phyloP scores from a whole-genome alignment of 2,797 vertebrate species.

The Crenuchus spilurus region DNA sequence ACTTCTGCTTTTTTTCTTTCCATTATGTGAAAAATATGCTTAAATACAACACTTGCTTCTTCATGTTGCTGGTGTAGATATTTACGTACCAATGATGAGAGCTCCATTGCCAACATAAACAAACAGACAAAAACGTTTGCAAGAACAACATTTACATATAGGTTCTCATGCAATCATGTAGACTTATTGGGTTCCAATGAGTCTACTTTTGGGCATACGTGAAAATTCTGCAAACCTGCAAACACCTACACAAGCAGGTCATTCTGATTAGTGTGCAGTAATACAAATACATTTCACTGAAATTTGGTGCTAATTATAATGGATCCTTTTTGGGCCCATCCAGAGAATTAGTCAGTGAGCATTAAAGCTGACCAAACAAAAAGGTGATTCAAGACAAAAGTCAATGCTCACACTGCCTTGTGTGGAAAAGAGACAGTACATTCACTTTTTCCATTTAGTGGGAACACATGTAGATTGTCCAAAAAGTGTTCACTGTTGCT shows the following conservation, averaged over 20 bases:
- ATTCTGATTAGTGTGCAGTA: constrained; percentile 26
- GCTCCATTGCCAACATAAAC: neutral
- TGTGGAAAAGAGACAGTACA: constrained; percentile 37
- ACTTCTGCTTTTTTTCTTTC: constrained; percentile 24
- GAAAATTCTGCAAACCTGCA: constrained; percentile 29
- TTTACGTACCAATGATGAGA: constrained; percentile 23
- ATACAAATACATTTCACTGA: constrained; percentile 26
- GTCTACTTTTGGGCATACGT: constrained; percentile 1
- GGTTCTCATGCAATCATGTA: constrained; percentile 36
- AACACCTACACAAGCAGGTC: constrained; percentile 15
- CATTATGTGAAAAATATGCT: constrained; percentile 31
- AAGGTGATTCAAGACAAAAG: constrained; percentile 28
- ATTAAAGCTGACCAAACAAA: constrained; percentile 19
- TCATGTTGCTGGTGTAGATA: neutral
- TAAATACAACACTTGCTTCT: constrained; percentile 10
- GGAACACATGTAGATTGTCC: constrained; percentile 9
- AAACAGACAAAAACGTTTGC: neutral
- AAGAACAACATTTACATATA: constrained; percentile 27
- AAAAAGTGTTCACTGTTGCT: constrained; percentile 21
- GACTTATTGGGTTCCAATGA: neutral
- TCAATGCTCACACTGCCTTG: constrained; percentile 5
- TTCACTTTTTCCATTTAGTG: constrained; percentile 12
- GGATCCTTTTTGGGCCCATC: constrained; percentile 34
- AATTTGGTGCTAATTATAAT: constrained; percentile 40
- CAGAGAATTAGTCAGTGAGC: constrained; percentile 26